Conservation (phyloP, 35 echinoderm and acorn worm species). For the Eucidaris tribuloides region DNA sequence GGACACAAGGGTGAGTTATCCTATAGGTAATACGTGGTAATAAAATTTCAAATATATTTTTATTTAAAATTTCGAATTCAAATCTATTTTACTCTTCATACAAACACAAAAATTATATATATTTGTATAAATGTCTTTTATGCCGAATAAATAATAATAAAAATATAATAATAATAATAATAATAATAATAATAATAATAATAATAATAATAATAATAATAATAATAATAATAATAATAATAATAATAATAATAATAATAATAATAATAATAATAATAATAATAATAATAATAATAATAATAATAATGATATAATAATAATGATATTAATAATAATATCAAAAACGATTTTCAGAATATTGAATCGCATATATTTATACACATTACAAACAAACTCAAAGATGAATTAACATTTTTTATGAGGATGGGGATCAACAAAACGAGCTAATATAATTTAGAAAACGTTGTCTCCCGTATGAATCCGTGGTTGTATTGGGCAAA, state of each 20-base stretch:
- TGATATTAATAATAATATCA: background rate
- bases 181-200: slow-evolving; percentile 1
- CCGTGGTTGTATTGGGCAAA: no score
- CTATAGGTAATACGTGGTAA: no score
- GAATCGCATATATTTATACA: background rate
- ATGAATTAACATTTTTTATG: no score
- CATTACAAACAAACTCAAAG: background rate
- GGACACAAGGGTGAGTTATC: no score
- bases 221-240: slow-evolving; percentile 1
- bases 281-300: slow-evolving; percentile 1
- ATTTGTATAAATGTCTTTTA: no score
- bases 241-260: background rate
- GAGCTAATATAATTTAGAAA: no score
- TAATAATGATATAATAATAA: no score
- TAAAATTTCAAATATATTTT: no score
- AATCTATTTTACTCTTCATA: background rate
- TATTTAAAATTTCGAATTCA: no score
- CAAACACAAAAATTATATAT: background rate
- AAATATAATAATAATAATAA: background rate
- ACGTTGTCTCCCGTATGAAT: no score
- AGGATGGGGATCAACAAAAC: no score
- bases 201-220: slow-evolving; percentile 1
- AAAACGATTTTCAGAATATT: background rate
- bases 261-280: slow-evolving; percentile 1
- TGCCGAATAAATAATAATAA: no score